Conservation (phyloP, 2,888 invertebrate species). For the Drosophila mercatorum region DNA sequence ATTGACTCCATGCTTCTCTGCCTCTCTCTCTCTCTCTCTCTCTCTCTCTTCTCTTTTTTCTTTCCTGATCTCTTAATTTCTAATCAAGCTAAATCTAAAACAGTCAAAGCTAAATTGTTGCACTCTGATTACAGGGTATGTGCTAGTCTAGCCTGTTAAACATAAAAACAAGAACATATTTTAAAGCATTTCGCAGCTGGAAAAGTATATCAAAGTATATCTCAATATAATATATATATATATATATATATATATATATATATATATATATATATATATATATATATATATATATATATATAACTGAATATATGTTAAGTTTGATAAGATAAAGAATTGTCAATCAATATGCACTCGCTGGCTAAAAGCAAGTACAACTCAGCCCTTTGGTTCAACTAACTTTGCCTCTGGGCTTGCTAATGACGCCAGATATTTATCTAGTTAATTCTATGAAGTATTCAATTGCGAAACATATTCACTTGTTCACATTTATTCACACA, state of each 20-base stretch:
- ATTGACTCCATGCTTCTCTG: neutral
- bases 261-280: neutral
- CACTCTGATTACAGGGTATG: neutral
- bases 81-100: too few species aligned
- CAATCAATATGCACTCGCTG: neutral
- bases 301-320: neutral
- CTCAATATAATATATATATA: neutral
- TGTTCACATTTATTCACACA: neutral
- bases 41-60: neutral
- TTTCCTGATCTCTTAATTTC: too few species aligned
- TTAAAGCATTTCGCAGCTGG: too few species aligned
- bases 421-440: neutral
- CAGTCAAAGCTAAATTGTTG: too few species aligned
- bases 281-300: neutral
- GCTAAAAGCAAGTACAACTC: too few species aligned
- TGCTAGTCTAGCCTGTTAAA: neutral
- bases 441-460: too few species aligned
- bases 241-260: neutral
- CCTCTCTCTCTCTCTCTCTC: neutral
- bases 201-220: neutral
- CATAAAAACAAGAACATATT: too few species aligned
- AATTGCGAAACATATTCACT: neutral
- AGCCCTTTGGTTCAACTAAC: too few species aligned
- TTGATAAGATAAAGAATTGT: constrained; percentile 3
- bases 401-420: neutral